These are phyloP conservation scores for Parus major DNA, from an alignment of 2,113 vertebrate genomes.

Conservation along the genomic window DNA sequence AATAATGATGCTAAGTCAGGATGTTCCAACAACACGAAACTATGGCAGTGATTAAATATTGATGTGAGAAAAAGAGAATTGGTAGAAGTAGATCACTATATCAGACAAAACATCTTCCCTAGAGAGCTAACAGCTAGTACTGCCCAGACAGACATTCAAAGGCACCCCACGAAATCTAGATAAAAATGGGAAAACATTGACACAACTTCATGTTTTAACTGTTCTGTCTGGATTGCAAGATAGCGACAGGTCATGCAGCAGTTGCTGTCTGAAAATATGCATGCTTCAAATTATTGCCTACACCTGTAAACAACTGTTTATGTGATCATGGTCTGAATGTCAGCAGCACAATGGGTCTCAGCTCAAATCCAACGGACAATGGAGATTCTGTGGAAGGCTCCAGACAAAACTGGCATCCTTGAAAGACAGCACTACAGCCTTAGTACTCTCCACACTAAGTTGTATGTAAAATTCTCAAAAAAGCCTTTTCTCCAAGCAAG, in stretches of 20 bases:
- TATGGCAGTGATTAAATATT: neutral
- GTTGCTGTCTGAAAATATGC: neutral
- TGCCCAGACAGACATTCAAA: neutral
- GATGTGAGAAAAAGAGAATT: neutral
- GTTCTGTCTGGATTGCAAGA: neutral
- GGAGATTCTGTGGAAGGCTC: neutral
- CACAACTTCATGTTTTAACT: neutral
- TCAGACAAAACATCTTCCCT: neutral
- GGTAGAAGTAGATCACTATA: neutral
- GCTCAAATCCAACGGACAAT: neutral
- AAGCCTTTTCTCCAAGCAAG: neutral
- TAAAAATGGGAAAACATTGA: neutral
- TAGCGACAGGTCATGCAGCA: neutral
- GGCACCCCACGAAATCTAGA: neutral
- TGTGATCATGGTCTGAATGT: neutral
- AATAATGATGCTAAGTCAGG: neutral
- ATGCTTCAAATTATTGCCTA: neutral
- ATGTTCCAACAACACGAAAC: neutral
- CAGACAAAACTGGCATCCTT: neutral
- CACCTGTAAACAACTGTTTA: neutral
- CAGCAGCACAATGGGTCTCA: rapidly evolving
- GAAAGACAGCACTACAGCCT: neutral
- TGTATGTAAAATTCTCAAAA: neutral
- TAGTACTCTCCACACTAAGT: neutral
- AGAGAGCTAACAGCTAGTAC: neutral